Conservation (phyloP, 1,140 invertebrate genomes). For the Thaumatotibia leucotreta region DNA sequence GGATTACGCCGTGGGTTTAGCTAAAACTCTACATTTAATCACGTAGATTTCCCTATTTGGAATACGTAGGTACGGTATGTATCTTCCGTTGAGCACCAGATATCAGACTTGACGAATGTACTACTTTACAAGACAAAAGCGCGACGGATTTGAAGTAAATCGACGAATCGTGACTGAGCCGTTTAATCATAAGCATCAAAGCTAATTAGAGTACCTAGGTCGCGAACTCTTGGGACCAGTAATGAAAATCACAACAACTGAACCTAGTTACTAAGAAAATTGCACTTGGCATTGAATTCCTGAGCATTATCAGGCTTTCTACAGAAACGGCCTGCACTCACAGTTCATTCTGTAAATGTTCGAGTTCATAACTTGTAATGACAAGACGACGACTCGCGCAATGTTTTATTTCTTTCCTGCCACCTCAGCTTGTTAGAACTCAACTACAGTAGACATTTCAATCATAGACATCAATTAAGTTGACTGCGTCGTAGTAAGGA, state of each 20-base stretch:
- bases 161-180: slow-evolving; percentile 65
- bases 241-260: slow-evolving; percentile 72
- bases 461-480: slow-evolving; percentile 39
- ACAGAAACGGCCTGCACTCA: background rate
- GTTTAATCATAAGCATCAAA: slow-evolving; percentile 71
- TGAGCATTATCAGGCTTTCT: slow-evolving; percentile 29
- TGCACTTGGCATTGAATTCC: slow-evolving; percentile 51
- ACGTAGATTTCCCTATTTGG: too few species aligned
- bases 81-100: slow-evolving; percentile 20
- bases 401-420: background rate
- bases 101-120: slow-evolving; percentile 48
- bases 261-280: slow-evolving; percentile 63
- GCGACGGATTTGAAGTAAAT: slow-evolving; percentile 66
- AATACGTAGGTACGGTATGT: slow-evolving; percentile 16
- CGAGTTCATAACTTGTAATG: background rate
- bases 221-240: slow-evolving; percentile 55
- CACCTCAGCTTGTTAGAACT: background rate
- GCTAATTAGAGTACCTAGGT: slow-evolving; percentile 67
- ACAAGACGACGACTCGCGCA: background rate
- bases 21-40: too few species aligned
- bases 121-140: slow-evolving; percentile 57
- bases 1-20: too few species aligned
- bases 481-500: slow-evolving; percentile 28
- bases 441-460: background rate
- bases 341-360: background rate